phyloP scores from a whole-genome alignment of 2,797 vertebrate species.

The Jordanella pulchra region DNA sequence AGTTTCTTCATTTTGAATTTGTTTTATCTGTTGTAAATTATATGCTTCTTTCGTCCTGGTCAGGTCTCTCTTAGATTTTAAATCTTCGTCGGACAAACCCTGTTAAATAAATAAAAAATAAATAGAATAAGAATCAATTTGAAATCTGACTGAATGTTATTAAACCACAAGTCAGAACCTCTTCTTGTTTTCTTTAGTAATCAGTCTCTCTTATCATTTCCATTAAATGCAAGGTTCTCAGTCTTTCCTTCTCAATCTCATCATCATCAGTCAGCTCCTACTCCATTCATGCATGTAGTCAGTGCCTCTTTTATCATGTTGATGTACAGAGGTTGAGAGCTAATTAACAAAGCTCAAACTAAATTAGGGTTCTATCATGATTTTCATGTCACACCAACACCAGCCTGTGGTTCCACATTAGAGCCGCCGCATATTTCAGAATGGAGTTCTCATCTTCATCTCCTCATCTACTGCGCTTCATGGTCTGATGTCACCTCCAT shows the following conservation, averaged over 20 bases:
- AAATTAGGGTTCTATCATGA: slow-evolving; percentile 44
- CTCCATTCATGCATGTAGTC: slow-evolving; percentile 46
- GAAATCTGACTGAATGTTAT: slow-evolving; percentile 11
- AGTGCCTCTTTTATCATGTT: slow-evolving; percentile 47
- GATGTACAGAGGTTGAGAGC: slow-evolving; percentile 57
- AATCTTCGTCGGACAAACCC: too few relatives aligned
- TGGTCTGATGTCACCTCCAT: slow-evolving; percentile 35
- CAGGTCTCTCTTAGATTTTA: too few relatives aligned
- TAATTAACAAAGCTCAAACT: slow-evolving; percentile 63
- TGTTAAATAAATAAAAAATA: too few relatives aligned
- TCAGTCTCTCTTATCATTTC: slow-evolving; percentile 5
- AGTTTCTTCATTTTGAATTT: too few relatives aligned
- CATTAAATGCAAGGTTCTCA: not conserved
- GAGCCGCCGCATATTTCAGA: slow-evolving; percentile 30
- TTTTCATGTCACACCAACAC: slow-evolving; percentile 41
- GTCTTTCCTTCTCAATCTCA: not conserved
- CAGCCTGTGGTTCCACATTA: slow-evolving; percentile 20
- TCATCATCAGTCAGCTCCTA: slow-evolving; percentile 4
- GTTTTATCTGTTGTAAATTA: too few relatives aligned
- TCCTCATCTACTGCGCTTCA: not conserved
- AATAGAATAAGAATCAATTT: not conserved
- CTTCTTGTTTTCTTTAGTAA: slow-evolving; percentile 4
- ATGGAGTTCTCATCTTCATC: slow-evolving; percentile 30
- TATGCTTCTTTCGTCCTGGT: too few relatives aligned
- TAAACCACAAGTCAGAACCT: not conserved